Evolutionary conservation across 2,113 vertebrate species (phyloP), one percentile per base, ranked within the genome.

Genomic region (Oceanites oceanicus): DNA sequence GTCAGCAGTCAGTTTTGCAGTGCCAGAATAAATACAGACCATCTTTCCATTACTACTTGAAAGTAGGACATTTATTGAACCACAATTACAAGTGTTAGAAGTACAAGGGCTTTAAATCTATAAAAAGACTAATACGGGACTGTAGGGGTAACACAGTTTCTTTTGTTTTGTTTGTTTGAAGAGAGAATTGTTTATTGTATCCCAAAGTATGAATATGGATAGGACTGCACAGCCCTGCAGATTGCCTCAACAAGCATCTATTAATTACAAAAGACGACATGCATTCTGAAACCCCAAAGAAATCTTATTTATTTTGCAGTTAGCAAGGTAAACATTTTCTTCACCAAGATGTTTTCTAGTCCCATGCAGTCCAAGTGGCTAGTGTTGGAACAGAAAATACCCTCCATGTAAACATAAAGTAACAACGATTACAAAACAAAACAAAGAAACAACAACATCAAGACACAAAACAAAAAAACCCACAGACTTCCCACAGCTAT

Each of bases 11-110:
- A 58, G 8, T 81, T 92, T 90, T 70, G 38, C 70, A 96, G 56
- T 44, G 84, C 91, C 95, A 97, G 97, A 98, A 96, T 93, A 98
- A 97, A 93, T 76, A 96, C 27, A 92, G 59, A 66, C 45, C 90
- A 94, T 79, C 88, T 90, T 96, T 97, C 91, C 65, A 84, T 66
- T 91, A 75, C 72, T 96, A 91, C 88, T 77, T 97, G 63, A 95
- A 88, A 40, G 12, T 7, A 95, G 61, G 72, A 79, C 65, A 83
- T 62, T 95, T 93, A 90, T 75, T 94, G 82, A 94, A 84, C 91
- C 94, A 96, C 71, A 91, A 83, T 95, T 97, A 86, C 71, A 94
- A 93, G 85, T 89, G 61, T 88, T 95, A 78, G 67, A 90, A 92
- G 68, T 40, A 66, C 42, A 70, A 92, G 42, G 52, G 59, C n/a